Evolutionary conservation across 2,888 invertebrate genomes (phyloP).

Genomic region (Chaetoderma sp.): DNA sequence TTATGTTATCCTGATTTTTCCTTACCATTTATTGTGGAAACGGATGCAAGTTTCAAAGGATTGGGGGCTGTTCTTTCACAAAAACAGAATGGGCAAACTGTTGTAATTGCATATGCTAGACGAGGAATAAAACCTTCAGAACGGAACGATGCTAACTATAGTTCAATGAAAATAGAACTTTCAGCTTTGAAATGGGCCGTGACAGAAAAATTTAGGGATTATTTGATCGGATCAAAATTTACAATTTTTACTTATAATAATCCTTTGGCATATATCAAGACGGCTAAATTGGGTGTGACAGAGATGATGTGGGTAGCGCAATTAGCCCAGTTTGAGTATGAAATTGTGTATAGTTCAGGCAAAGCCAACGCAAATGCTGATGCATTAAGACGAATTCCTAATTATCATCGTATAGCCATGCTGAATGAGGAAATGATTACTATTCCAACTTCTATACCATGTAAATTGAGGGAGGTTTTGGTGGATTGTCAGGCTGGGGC

Average conservation of each 20-base stretch:
- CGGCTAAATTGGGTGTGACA: too few species aligned
- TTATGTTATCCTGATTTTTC: constrained; percentile 22
- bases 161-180: constrained; percentile 2
- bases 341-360: too few species aligned
- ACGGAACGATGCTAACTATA: neutral
- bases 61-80: constrained; percentile 21
- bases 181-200: constrained; percentile 6
- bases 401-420: too few species aligned
- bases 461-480: too few species aligned
- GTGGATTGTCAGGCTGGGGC: too few species aligned
- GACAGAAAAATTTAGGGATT: constrained; percentile 1
- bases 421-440: too few species aligned
- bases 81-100: neutral
- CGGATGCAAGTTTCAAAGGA: constrained; percentile 25
- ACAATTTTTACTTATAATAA: neutral
- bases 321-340: too few species aligned
- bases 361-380: too few species aligned
- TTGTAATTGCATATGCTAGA: constrained; percentile 5
- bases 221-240: constrained; percentile 1
- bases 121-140: neutral
- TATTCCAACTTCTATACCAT: too few species aligned
- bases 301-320: too few species aligned
- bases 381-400: too few species aligned
- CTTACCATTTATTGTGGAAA: constrained; percentile 12
- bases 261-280: too few species aligned